Conservation (phyloP, 1,140 invertebrate species). For the Octopus sinensis region DNA sequence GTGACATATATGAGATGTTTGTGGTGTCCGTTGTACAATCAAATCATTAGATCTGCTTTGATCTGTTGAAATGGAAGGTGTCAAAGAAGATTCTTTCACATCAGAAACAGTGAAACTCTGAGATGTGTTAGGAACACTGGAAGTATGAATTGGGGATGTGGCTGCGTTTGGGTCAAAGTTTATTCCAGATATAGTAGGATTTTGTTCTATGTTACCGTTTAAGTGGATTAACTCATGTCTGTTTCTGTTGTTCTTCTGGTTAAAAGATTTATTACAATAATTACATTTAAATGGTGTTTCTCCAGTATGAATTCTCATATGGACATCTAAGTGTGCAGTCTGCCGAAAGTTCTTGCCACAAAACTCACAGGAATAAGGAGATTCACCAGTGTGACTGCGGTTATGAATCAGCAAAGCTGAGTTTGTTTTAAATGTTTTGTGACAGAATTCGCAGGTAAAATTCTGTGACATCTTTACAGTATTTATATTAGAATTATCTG, state of each 20-base stretch:
- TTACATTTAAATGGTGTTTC: slow-evolving; percentile 62
- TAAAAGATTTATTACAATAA: slow-evolving; percentile 57
- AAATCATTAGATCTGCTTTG: background rate
- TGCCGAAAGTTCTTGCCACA: slow-evolving; percentile 35
- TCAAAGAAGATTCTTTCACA: background rate
- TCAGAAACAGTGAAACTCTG: background rate
- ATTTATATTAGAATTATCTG: background rate
- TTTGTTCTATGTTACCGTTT: background rate
- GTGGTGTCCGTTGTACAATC: background rate
- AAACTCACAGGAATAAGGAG: slow-evolving; percentile 32
- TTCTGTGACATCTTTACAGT: background rate
- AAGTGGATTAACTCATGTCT: background rate
- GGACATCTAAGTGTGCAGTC: slow-evolving; percentile 50
- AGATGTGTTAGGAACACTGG: background rate
- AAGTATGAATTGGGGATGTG: background rate
- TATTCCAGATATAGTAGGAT: background rate
- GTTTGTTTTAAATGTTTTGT: background rate
- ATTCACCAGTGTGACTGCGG: slow-evolving; percentile 32
- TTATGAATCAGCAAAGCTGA: slow-evolving; percentile 21
- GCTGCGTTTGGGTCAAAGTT: background rate
- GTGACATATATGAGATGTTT: background rate
- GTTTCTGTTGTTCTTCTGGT: background rate
- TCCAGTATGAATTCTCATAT: slow-evolving; percentile 34
- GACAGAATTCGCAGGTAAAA: background rate
- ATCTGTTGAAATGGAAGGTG: background rate